phyloP scores from a whole-genome alignment of 1,140 invertebrate genomes.

The Halyomorpha halys region DNA sequence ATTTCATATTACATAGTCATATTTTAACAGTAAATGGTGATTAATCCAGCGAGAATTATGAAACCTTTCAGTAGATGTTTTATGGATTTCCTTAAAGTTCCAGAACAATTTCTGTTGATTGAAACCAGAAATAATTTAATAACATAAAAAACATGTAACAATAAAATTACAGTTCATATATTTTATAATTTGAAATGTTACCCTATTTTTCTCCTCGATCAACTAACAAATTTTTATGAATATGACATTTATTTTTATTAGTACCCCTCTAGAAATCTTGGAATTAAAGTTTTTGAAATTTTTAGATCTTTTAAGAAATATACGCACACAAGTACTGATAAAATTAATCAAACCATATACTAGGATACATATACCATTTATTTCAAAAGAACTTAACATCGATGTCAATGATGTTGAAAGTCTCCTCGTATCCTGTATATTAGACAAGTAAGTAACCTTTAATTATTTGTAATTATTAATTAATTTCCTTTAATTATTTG shows the following conservation, averaged over 20 bases:
- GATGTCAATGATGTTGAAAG: constrained; percentile 93
- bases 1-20: too few relatives aligned
- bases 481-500: not conserved
- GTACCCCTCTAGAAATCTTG: not conserved
- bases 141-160: too few relatives aligned
- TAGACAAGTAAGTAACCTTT: constrained; percentile 69
- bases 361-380: constrained; percentile 94
- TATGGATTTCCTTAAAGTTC: too few relatives aligned
- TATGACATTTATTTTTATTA: not conserved
- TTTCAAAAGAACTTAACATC: constrained; percentile 95
- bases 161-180: too few relatives aligned
- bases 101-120: too few relatives aligned
- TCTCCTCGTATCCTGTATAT: constrained; percentile 94
- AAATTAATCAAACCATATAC: constrained; percentile 98
- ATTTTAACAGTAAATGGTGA: too few relatives aligned
- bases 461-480: not conserved
- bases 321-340: constrained; percentile 92
- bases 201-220: too few relatives aligned
- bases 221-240: too few relatives aligned
- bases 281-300: constrained; percentile 30
- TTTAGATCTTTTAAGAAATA: constrained; percentile 87
- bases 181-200: too few relatives aligned
- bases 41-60: too few relatives aligned
- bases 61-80: too few relatives aligned
- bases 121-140: too few relatives aligned